These are phyloP conservation scores for Esperia sulphurella DNA, from an alignment of 2,888 invertebrate genomes.

Conservation along the genomic window DNA sequence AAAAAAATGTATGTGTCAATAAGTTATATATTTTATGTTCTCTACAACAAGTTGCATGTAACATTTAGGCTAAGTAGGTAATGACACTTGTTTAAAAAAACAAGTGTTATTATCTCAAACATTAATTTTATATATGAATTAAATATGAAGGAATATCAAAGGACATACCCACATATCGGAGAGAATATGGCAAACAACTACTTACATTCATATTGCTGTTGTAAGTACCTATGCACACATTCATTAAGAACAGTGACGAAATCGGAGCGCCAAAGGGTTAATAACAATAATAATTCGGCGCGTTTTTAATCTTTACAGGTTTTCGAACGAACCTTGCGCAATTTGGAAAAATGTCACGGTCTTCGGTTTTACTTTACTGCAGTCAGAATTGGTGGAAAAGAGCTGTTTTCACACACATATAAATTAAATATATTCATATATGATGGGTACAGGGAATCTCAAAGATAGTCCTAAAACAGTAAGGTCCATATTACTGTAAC, in stretches of 20 bases:
- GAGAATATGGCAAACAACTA: background rate
- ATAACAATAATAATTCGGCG: constrained; percentile 33
- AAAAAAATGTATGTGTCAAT: too few species aligned
- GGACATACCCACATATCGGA: background rate
- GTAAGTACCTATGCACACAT: constrained; percentile 14
- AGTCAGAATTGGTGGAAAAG: constrained; percentile 43
- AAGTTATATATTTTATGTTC: background rate
- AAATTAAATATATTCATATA: too few species aligned
- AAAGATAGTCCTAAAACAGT: too few species aligned
- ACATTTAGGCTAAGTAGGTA: background rate
- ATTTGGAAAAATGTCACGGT: constrained; percentile 62
- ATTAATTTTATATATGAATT: background rate
- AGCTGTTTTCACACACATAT: constrained; percentile 30
- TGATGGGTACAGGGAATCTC: too few species aligned
- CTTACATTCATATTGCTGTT: constrained; percentile 4
- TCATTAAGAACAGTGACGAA: constrained; percentile 53
- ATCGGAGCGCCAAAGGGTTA: constrained; percentile 45
- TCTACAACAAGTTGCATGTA: background rate
- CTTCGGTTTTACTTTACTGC: constrained; percentile 37
- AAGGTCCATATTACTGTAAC: too few species aligned
- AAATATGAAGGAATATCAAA: background rate
- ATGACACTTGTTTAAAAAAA: too few species aligned
- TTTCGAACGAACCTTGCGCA: constrained; percentile 48
- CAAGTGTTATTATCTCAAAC: too few species aligned
- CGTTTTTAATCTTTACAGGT: constrained; percentile 52